Evolutionary conservation across 2,113 vertebrate species (phyloP).

Genomic region (Chrysochloris asiatica): DNA sequence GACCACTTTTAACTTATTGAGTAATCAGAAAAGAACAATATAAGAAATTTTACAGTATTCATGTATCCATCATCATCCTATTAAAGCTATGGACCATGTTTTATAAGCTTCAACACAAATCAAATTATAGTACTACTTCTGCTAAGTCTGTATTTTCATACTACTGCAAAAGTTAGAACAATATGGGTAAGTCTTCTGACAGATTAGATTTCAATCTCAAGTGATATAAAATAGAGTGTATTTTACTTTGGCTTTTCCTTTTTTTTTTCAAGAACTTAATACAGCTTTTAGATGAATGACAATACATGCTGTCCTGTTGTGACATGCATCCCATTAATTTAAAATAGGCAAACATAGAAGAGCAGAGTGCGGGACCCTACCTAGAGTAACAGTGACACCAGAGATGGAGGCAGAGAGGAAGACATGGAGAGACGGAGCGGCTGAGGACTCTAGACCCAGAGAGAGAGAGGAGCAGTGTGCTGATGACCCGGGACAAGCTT

Average conservation of each 20-base stretch:
- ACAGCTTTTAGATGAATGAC: conserved; percentile 15
- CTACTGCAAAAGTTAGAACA: neutral
- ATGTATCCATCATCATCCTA: neutral
- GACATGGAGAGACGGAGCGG: too few relatives aligned
- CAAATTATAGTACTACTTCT: neutral
- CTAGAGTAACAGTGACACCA: neutral
- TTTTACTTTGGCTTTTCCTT: neutral
- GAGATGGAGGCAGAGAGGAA: neutral
- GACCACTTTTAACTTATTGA: neutral
- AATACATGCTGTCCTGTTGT: neutral
- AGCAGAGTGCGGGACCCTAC: too few relatives aligned
- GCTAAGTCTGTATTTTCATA: conserved; percentile 13
- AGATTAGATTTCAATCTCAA: conserved; percentile 59
- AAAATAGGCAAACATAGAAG: neutral
- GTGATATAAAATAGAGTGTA: conserved; percentile 36
- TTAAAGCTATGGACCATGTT: neutral
- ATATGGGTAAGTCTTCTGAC: conserved; percentile 2
- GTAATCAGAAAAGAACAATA: neutral
- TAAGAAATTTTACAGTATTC: neutral
- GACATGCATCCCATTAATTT: conserved; percentile 25
- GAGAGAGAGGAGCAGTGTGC: too few relatives aligned
- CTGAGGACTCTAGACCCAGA: too few relatives aligned
- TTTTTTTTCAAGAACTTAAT: conserved; percentile 48
- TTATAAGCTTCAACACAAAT: conserved; percentile 49
- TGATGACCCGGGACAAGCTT: too few relatives aligned